Evolutionary conservation across 2,888 invertebrate species (phyloP), one percentile per base, ranked within the genome.

Genomic region (Ennomos erosarius): DNA sequence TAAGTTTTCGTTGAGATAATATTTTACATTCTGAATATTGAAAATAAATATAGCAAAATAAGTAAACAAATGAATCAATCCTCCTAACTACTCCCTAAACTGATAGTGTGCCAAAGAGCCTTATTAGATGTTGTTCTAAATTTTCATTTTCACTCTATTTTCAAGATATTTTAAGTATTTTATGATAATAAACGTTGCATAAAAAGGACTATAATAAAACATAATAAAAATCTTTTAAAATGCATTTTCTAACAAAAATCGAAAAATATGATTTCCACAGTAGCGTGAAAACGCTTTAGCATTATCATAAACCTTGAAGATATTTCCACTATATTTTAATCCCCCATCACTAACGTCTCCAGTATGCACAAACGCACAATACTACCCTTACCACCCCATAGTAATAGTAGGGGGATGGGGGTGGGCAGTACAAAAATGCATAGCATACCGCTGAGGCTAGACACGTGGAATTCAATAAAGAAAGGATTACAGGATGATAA

Each of bases 401-500:
- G 44, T 50, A 45, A 46, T 57, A 12, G 43, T 44, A 26, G 11
- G 38, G 10, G 44, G 37, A 65, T 64, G 53, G 47, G 47, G 42
- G 60, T 63, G 66, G 67, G 55, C 68, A 70, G 69, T 71, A 75
- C 69, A 75, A 81, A 79, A 60, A 60, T 60, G 81, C 77, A 74
- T 73, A 67, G 73, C 77, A 79, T 80, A 71, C 78, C 78, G 43
- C 62, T 54, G 62, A 38, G 63, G 56, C 52, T 58, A 74, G 82
- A 77, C 81, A 77, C 70, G 69, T 62, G 80, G 86, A 87, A 88
- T 88, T 81, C 85, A 87, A 88, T 88, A 88, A 85, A 82, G 84
- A 81, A 78, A 69, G 83, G 83, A 82, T 85, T 82, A 84, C 76
- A 54, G 64, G 44, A 58, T 57, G 55, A 58, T 54, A 60, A 47